A percentile compares a stretch with the other conserved stretches of the same genome.
Evolutionary conservation across 2,888 invertebrate genomes (phyloP).

Genomic region (Lepidochitona cinerea): DNA sequence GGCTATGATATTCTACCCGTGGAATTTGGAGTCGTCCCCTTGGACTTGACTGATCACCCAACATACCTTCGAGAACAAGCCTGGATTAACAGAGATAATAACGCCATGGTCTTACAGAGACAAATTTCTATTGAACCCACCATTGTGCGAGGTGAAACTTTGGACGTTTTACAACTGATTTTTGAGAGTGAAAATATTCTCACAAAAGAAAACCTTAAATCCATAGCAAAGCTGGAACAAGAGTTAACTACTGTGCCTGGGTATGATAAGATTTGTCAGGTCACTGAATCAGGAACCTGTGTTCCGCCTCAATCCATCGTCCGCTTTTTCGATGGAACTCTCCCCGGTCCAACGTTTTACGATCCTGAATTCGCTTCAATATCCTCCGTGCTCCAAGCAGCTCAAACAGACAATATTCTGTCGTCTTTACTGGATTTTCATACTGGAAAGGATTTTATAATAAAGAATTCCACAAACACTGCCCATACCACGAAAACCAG

Average conservation of each 20-base stretch:
- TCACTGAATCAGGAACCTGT: conserved; percentile 31
- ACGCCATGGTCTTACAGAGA: conserved; percentile 21
- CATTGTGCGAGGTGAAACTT: background rate
- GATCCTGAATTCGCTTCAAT: conserved; percentile 48
- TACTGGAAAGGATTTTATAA: conserved; percentile 31
- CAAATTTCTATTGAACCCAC: conserved; percentile 19
- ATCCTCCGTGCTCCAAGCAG: conserved; percentile 35
- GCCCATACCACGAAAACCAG: conserved; percentile 34
- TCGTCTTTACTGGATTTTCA: conserved; percentile 38
- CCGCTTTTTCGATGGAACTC: conserved; percentile 52
- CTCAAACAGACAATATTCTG: conserved; percentile 33
- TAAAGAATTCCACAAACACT: conserved; percentile 15
- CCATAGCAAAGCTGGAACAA: conserved; percentile 44
- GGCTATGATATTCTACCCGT: conserved; percentile 50
- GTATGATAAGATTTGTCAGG: conserved; percentile 32
- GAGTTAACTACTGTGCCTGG: conserved; percentile 25
- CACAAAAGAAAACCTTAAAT: conserved; percentile 39
- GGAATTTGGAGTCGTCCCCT: conserved; percentile 48
- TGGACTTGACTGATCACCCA: conserved; percentile 46
- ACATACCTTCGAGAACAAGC: conserved; percentile 45
- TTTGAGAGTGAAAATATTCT: conserved; percentile 46
- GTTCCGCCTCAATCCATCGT: conserved; percentile 40
- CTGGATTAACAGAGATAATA: conserved; percentile 37
- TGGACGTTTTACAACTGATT: background rate
- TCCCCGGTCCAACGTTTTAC: conserved; percentile 39